phyloP scores from a whole-genome alignment of 2,797 vertebrate genomes.

The Gouania willdenowi region DNA sequence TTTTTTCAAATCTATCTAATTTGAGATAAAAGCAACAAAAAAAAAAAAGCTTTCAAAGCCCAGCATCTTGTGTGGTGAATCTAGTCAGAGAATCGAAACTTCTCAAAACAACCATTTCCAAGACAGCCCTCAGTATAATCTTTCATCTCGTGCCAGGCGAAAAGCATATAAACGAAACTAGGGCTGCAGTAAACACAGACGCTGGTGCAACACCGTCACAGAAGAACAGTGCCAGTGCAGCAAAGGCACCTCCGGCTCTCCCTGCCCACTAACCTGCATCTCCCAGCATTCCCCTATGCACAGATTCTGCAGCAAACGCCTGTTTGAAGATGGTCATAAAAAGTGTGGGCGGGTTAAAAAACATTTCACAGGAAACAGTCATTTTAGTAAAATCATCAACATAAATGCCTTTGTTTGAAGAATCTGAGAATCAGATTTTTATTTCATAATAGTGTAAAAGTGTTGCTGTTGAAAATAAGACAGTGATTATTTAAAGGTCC shows the following conservation, averaged over 20 bases:
- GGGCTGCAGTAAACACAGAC: slow-evolving; percentile 46
- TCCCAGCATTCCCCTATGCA: slow-evolving; percentile 25
- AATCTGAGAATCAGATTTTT: no score
- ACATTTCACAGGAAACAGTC: no score
- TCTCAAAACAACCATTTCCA: slow-evolving; percentile 29
- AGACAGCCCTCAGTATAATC: slow-evolving; percentile 25
- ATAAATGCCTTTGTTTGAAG: no score
- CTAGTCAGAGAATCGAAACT: slow-evolving; percentile 26
- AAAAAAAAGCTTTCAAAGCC: slow-evolving; percentile 7
- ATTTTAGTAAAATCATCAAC: no score
- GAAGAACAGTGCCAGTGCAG: slow-evolving; percentile 44
- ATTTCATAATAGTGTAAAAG: no score
- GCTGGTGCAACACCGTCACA: slow-evolving; percentile 35
- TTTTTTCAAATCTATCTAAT: no score
- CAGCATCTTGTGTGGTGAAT: neutral
- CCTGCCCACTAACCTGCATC: slow-evolving; percentile 53
- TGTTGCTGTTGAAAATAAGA: no score
- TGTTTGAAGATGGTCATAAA: slow-evolving; percentile 12
- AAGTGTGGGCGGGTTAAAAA: no score
- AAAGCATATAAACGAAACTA: slow-evolving; percentile 28
- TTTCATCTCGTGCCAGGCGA: slow-evolving; percentile 50
- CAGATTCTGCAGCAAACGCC: slow-evolving; percentile 24
- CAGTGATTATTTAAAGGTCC: no score
- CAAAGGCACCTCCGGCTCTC: slow-evolving; percentile 43
- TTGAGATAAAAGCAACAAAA: no score